Evolutionary conservation across 2,113 vertebrate species (phyloP), one percentile per base, ranked within the genome.

Genomic region (Sphaerodactylus townsendi): DNA sequence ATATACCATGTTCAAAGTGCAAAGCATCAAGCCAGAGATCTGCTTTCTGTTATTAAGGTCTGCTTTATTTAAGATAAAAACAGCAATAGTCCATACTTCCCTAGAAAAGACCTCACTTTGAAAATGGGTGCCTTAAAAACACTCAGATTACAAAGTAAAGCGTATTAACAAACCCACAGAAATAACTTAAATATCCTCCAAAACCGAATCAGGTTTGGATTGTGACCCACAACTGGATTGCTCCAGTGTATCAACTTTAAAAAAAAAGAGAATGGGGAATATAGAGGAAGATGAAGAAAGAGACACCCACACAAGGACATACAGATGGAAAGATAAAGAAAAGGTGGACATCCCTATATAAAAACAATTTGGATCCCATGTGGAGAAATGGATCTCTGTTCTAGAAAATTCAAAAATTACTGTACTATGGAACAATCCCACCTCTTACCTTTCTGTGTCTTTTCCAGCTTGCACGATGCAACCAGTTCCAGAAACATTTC

Each of bases 401-500:
- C 17, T 46, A 17, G 46, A 78, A 25, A 39, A 30, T 30, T 10
- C 65, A 23, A 30, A 39, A 3, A 41, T 30, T 6, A 39, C 19
- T 25, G 19, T 44, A 28, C 9, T 37, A 11, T 15, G 28, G 39
- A 62, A 62, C 21, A 25, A 65, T 4, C 17, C 21, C 21, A 56
- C 53, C 23, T 35, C 77, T 3, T 88, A 95, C 94, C 93, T 92
- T 87, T 73, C 87, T 85, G 33, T 48, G 4, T 11, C 15, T 81
- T 30, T 71, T 85, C 86, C 68, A 81, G 77, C 44, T 89, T 30
- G 72, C 56, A 9, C 83, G 81, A 10, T 11, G 79, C 6, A 72
- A 35, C 95, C 94, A 95, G 30, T 5, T 77, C 14, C 30, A 83
- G 53, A 97, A 77, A 89, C 80, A 96, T 28, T 9, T 94, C 41